Evolutionary conservation across 2,113 vertebrate species (phyloP), one percentile per base, ranked within the genome.

Genomic region (Eulemur rufifrons): DNA sequence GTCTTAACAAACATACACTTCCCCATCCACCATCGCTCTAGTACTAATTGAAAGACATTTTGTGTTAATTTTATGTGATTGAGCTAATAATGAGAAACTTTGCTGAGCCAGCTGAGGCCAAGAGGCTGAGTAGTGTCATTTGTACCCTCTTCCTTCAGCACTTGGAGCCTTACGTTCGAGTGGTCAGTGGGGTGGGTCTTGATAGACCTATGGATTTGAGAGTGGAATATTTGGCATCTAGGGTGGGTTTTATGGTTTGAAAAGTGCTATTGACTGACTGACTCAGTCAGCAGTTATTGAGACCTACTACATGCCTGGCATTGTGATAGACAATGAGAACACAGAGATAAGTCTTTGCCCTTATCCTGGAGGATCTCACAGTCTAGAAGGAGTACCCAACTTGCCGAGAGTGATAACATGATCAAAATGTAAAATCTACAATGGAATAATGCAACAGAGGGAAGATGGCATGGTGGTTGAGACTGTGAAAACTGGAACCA

Each of bases 41-140:
- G 94, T 87, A 89, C 25, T 97, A 97, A 98, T 98, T 97, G 96
- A 91, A 96, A 92, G 81, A 56, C 92, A 97, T 96, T 90, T 92
- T 97, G 95, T 95, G 97, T 98, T 98, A 97, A 97, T 98, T 97
- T 96, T 96, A 91, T 97, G 97, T 95, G 94, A 98, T 97, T 98
- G 9, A 86, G 89, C 82, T 89, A 97, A 95, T 88, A 93, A 97
- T 91, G 96, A 94, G 97, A 97, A 98, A 84, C 81, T 71, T 80
- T 95, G 68, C 90, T 69, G 96, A 97, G 89, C 86, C 95, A 97
- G 90, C 85, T 97, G 94, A 97, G 96, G 91, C 97, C 96, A 91
- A 96, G 81, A 94, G 77, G 42, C 87, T 74, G 71, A 39, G 25
- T 12, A 50, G 29, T 59, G 3, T 76, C 68, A 52, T 59, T 54